Evolutionary conservation across 2,113 vertebrate genomes (phyloP), one percentile per base, ranked within the genome.

Genomic region (Lagopus muta): DNA sequence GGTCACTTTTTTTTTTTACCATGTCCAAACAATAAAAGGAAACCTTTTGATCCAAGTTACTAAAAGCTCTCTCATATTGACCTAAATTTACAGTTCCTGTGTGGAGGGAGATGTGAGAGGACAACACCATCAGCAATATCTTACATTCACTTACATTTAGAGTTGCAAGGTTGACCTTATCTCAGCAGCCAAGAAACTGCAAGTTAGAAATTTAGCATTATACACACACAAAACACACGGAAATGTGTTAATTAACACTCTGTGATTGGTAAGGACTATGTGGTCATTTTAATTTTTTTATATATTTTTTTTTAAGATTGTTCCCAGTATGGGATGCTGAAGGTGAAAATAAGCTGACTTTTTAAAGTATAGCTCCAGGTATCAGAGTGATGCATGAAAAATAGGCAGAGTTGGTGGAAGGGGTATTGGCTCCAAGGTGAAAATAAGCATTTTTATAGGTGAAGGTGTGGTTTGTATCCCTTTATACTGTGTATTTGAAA

Each of bases 71-170:
- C 30, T 84, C 22, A 13, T 60, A 18, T 17, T 61, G 32, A 61
- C 25, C 13, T 86, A 7, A 45, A 43, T 42, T 42, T 47, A 22
- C 30, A 77, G 19, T 12, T 40, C 8, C 24, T 16, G 6, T n/a
- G 58, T 43, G 9, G 28, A 71, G 34, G 16, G 40, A 32, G 58
- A 24, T 21, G 36, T 28, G 38, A 64, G 42, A 32, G 32, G 36
- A 18, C 0, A 6, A 0, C 0, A 2, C 17, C 52, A 69, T 40
- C 65, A 1, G 28, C 28, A 22, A 10, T 55, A 18, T 27, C 15
- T 54, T 54, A 30, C 27, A 28, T 54, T 54, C 45, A 0, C 0
- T 6, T 17, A 32, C 1, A 1, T 73, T 48, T 38, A 6, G 50
- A 42, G 15, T 13, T 47, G 5, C 13, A 13, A 28, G 17, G 0